A percentile compares a stretch with the other conserved stretches of the same genome.
These are phyloP conservation scores for Acleris holmiana DNA, from an alignment of 2,888 invertebrate species.

Conservation along the genomic window DNA sequence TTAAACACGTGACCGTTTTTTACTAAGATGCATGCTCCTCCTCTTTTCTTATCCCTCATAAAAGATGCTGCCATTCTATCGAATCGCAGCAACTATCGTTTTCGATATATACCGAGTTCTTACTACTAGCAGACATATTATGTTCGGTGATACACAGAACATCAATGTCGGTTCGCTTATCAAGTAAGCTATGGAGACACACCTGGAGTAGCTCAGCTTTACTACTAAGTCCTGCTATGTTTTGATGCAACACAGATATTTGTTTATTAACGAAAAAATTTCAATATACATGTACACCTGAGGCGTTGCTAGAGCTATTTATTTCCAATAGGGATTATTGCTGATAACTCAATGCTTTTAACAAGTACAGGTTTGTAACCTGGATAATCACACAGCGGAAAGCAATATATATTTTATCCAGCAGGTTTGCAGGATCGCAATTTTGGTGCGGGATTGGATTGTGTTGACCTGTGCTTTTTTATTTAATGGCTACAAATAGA, in stretches of 20 bases:
- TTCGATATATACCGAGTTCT: not conserved
- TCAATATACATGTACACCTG: too few species aligned
- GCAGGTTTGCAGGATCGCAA: too few species aligned
- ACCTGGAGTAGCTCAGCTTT: constrained; percentile 1
- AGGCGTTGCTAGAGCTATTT: too few species aligned
- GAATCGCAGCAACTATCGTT: too few species aligned
- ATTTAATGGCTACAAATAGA: too few species aligned
- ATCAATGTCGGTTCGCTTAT: not conserved
- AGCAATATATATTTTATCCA: too few species aligned
- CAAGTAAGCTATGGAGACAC: not conserved
- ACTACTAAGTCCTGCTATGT: constrained; percentile 7
- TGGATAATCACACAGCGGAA: too few species aligned
- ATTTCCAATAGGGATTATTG: too few species aligned
- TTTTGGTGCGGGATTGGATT: too few species aligned
- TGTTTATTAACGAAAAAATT: constrained; percentile 9
- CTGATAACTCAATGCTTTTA: too few species aligned
- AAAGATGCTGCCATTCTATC: constrained; percentile 5
- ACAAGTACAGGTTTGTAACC: too few species aligned
- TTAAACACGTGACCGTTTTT: constrained; percentile 8
- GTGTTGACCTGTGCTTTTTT: too few species aligned
- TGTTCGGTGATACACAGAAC: constrained; percentile 3
- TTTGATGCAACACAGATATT: constrained; percentile 4
- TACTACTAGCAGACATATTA: not conserved
- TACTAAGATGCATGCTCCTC: constrained; percentile 16
- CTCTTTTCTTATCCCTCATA: not conserved